A percentile compares a stretch with the other conserved stretches of the same genome.
Conservation (phyloP, 2,797 vertebrate genomes). For the Coregonus suidteri region DNA sequence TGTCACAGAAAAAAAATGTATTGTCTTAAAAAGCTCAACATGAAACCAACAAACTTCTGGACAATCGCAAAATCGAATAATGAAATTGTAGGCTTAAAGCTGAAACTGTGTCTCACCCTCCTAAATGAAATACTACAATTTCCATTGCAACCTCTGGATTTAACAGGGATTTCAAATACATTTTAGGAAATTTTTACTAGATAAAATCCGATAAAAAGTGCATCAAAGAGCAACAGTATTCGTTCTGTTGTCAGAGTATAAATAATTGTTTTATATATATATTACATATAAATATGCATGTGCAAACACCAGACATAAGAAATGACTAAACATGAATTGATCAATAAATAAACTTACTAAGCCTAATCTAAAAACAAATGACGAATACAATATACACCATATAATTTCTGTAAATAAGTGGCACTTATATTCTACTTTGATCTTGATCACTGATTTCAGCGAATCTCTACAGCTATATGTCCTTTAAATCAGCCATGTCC, state of each 20-base stretch:
- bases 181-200: slow-evolving; percentile 48
- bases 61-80: not conserved
- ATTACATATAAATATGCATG: slow-evolving; percentile 14
- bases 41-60: not conserved
- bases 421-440: slow-evolving; percentile 35
- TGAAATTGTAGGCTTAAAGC: not conserved
- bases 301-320: slow-evolving; percentile 74
- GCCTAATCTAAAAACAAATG: slow-evolving; percentile 59
- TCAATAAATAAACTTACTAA: slow-evolving; percentile 67
- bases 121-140: not conserved
- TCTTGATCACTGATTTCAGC: not conserved
- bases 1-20: not conserved
- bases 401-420: slow-evolving; percentile 75
- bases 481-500: not conserved
- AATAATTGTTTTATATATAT: not conserved
- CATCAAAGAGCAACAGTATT: slow-evolving; percentile 69
- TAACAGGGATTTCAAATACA: not conserved
- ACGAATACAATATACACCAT: slow-evolving; percentile 76
- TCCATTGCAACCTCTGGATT: not conserved
- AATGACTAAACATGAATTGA: slow-evolving; percentile 68
- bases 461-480: not conserved
- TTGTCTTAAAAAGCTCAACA: not conserved
- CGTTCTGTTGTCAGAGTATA: slow-evolving; percentile 37
- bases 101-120: not conserved
- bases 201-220: slow-evolving; percentile 71